Evolutionary conservation across 2,888 invertebrate genomes (phyloP).

Genomic region (Drosophila planitibia): DNA sequence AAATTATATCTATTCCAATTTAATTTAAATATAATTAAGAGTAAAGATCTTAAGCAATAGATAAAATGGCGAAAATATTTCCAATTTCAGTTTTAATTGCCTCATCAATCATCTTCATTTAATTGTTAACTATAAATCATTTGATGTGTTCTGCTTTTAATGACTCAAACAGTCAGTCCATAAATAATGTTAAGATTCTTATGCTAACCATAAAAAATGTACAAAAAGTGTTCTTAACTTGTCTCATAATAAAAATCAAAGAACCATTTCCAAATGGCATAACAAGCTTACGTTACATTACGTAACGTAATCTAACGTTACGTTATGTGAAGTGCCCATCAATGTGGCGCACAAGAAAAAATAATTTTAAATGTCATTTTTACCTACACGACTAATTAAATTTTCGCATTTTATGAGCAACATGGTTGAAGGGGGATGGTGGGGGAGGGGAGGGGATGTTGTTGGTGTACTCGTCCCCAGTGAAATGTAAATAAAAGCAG

Average conservation of each 20-base stretch:
- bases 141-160: conserved; percentile 8
- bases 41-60: background rate
- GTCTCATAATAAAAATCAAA: conserved; percentile 20
- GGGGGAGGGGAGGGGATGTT: background rate
- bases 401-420: conserved; percentile 74
- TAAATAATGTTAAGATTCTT: conserved; percentile 20
- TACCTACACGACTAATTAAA: conserved; percentile 79
- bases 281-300: conserved; percentile 12
- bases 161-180: conserved; percentile 1
- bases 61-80: background rate
- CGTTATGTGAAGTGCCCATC: conserved; percentile 19
- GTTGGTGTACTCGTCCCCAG: conserved; percentile 22
- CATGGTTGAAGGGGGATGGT: background rate
- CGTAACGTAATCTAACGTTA: background rate
- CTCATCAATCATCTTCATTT: background rate
- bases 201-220: conserved; percentile 26
- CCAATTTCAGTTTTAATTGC: background rate
- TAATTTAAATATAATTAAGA: background rate
- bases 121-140: conserved; percentile 12
- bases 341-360: conserved; percentile 19
- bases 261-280: conserved; percentile 13
- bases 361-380: conserved; percentile 73
- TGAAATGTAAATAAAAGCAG: conserved; percentile 70
- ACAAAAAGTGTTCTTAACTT: conserved; percentile 8
- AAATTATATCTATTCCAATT: background rate